Percentiles rank a stretch among this genome's conserved stretches.
Conservation (phyloP, 1,140 invertebrate species). For the Drosophila pandora region DNA sequence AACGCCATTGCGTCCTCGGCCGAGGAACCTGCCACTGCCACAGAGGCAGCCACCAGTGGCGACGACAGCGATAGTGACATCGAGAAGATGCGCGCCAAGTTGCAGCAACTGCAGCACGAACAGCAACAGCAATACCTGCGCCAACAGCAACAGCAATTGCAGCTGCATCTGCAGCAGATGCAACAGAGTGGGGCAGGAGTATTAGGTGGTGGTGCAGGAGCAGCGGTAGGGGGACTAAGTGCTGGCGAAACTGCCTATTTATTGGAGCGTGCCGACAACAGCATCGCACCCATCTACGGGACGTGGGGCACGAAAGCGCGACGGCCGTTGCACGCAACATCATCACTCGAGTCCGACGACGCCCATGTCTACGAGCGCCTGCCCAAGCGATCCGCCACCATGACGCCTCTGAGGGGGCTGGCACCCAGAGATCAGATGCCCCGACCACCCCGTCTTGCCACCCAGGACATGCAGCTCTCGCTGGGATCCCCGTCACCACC, state of each 20-base stretch:
- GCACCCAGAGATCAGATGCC: slow-evolving; percentile 70
- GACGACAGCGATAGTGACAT: slow-evolving; percentile 54
- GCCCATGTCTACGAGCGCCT: slow-evolving; percentile 76
- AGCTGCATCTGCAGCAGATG: slow-evolving; percentile 67
- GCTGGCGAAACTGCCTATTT: slow-evolving; percentile 77
- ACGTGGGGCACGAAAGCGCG: slow-evolving; percentile 83
- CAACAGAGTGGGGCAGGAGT: slow-evolving; percentile 40
- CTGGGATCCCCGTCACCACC: slow-evolving; percentile 65
- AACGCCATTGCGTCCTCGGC: slow-evolving; percentile 52
- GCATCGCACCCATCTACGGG: slow-evolving; percentile 75
- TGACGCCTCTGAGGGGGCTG: slow-evolving; percentile 66
- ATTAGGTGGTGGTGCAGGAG: slow-evolving; percentile 10
- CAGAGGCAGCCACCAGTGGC: slow-evolving; percentile 43
- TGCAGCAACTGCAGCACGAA: slow-evolving; percentile 73
- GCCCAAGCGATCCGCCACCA: slow-evolving; percentile 73
- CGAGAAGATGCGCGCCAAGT: slow-evolving; percentile 78
- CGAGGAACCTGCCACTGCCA: slow-evolving; percentile 19
- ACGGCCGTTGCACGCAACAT: slow-evolving; percentile 69
- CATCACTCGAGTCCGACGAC: slow-evolving; percentile 41
- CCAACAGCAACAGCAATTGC: slow-evolving; percentile 67
- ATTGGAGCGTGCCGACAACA: slow-evolving; percentile 81
- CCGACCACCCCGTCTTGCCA: slow-evolving; percentile 67
- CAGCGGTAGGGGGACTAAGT: background rate
- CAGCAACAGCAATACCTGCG: slow-evolving; percentile 72
- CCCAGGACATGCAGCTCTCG: slow-evolving; percentile 55